Percentiles rank a stretch among this genome's conserved stretches.
Conservation (phyloP, 2,888 invertebrate genomes). For the Thysanoteuthis rhombus region DNA sequence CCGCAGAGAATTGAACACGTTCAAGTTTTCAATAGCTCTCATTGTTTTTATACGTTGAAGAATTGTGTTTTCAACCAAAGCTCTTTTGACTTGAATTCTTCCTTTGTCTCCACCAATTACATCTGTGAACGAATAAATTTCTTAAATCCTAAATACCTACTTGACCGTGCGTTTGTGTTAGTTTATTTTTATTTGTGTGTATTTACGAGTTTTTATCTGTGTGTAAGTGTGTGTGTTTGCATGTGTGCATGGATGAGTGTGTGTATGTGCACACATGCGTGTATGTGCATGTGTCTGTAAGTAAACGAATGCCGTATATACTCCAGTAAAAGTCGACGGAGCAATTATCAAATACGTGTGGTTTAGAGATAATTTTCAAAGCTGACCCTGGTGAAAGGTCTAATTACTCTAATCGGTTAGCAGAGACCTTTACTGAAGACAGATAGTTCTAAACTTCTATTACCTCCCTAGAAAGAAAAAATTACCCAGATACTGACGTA, state of each 20-base stretch:
- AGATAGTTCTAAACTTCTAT: no score
- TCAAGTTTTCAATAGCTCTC: not conserved
- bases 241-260: no score
- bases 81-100: not conserved
- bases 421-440: no score
- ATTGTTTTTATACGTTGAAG: not conserved
- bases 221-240: not conserved
- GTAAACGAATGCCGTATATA: not conserved
- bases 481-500: no score
- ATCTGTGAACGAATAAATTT: not conserved
- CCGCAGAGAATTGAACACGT: not conserved
- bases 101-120: not conserved
- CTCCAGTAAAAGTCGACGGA: no score
- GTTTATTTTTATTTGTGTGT: not conserved
- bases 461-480: no score
- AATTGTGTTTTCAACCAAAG: not conserved
- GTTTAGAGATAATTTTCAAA: no score
- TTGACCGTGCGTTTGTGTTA: not conserved
- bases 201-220: not conserved
- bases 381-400: no score
- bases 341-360: no score
- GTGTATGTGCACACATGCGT: not conserved
- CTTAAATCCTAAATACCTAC: not conserved
- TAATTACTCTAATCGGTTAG: no score
- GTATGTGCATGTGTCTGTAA: not conserved